Base-by-base conservation (phyloP, 2,888 invertebrate species). In the Pediacus dermestoides region DNA sequence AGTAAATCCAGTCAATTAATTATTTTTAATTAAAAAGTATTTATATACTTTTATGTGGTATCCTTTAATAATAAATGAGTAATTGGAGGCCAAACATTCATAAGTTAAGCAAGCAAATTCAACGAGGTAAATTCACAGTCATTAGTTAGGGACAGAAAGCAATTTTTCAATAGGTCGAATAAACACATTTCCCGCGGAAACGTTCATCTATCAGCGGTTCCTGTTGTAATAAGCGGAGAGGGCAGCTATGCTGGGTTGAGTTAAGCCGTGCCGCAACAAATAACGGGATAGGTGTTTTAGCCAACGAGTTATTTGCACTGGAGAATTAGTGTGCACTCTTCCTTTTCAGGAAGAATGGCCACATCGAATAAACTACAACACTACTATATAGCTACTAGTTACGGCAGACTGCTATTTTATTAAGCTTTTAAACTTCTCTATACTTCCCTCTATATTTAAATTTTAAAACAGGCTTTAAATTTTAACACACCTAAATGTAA, bases 161-260 rank as follows among this genome's bases (percentile, higher is more conserved):
- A 48, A 62, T 65, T 62, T 63, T 64, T 65, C 64, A 64, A 57
- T 58, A 55, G 60, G 53, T 55, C 58, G 59, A 64, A 63, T 62
- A 63, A 64, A 63, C 62, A 61, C 61, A 57, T 64, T 63, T 60
- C 54, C 57, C 51, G 53, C 49, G 54, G 55, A 55, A 57, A 55
- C 57, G 55, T 58, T 57, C 63, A 65, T 65, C 62, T 57, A 63
- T 64, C 65, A 63, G 58, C 57, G 57, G 57, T 60, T 60, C 56
- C 54, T 52, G 57, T 49, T 51, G 57, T 61, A 62, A 62, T 61
- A 58, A 58, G 53, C 48, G 32, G 49, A 45, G n/a, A n/a, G 39
- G 37, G 39, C 42, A 47, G 42, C 50, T 6, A 18, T 6, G 21
- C 21, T 7, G 21, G 6, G 6, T 14, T 7, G 28, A 14, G 28